Evolutionary conservation across 2,113 vertebrate genomes (phyloP), one percentile per base, ranked within the genome.

Genomic region (Lates calcarifer): DNA sequence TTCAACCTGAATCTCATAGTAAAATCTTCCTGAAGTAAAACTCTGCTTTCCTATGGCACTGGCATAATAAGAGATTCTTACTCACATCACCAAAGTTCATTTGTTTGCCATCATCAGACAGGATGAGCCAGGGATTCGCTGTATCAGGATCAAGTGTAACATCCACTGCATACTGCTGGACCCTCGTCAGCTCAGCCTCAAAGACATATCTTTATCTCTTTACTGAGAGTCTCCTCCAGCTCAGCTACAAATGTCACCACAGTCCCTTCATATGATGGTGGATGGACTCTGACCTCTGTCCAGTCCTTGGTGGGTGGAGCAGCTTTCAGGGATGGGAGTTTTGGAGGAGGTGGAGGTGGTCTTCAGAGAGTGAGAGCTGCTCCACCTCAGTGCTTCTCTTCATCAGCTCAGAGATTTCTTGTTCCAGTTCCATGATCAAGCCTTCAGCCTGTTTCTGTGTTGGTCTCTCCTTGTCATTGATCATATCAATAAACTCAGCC

Each of bases 1-100:
- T 55, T 22, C 4, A 9, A 69, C 66, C 49, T 55, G 66, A 11
- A 69, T 49, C 49, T 69, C 66, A 11, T 37, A 69, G 66, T 69
- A 53, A 55, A 55, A 69, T 26, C 31, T 51, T 33, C 66, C 66
- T 35, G 66, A 24, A 1, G 49, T 24, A 37, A 69, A 69, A 17
- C 66, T 15, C 31, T 69, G 47, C 18, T 26, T 37, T 26, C 24
- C 43, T 6, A 49, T 18, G 15, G 55, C 66, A 24, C 49, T 51
- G 31, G 66, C 66, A 17, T 69, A 69, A 18, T 37, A 35, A 18
- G 62, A 69, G 22, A 37, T 24, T 53, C n/a, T 24, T 13, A 10
- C 18, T 35, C 2, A 24, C 22, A 2, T 35, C 6, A 26, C 47
- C 45, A 18, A 53, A 53, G 6, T 8, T 13, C 49, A 69, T 49